Evolutionary conservation across 2,113 vertebrate genomes (phyloP).

Genomic region (Ranitomeya variabilis): DNA sequence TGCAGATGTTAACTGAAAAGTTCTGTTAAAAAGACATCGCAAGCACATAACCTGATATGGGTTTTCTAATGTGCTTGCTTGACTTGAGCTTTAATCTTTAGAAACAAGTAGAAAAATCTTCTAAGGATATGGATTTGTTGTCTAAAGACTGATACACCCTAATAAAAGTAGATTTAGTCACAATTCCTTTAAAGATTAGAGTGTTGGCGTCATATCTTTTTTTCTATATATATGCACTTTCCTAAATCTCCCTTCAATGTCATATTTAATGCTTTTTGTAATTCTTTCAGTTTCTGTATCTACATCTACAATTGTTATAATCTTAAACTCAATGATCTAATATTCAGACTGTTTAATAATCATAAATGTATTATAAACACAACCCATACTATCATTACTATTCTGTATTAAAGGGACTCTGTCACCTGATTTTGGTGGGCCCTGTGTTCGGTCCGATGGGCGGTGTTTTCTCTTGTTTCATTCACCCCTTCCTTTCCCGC

Average conservation of each 20-base stretch:
- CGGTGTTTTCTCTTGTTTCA: no score
- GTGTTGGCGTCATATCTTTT: slow-evolving; percentile 72
- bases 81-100: slow-evolving; percentile 78
- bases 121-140: slow-evolving; percentile 71
- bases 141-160: slow-evolving; percentile 78
- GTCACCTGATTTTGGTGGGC: no score
- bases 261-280: slow-evolving; percentile 74
- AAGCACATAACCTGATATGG: no score
- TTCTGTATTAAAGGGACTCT: no score
- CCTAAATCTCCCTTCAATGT: slow-evolving; percentile 81
- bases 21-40: no score
- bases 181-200: slow-evolving; percentile 76
- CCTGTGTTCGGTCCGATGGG: no score
- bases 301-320: slow-evolving; percentile 62
- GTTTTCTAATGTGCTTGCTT: slow-evolving; percentile 71
- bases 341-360: no score
- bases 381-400: no score
- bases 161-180: slow-evolving; percentile 74
- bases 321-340: no score
- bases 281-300: slow-evolving; percentile 70
- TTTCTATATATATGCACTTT: slow-evolving; percentile 80
- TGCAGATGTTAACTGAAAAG: no score
- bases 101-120: slow-evolving; percentile 68
- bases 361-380: no score
- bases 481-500: no score